Conservation (phyloP, 1,140 invertebrate species). For the Cotesia typhae region DNA sequence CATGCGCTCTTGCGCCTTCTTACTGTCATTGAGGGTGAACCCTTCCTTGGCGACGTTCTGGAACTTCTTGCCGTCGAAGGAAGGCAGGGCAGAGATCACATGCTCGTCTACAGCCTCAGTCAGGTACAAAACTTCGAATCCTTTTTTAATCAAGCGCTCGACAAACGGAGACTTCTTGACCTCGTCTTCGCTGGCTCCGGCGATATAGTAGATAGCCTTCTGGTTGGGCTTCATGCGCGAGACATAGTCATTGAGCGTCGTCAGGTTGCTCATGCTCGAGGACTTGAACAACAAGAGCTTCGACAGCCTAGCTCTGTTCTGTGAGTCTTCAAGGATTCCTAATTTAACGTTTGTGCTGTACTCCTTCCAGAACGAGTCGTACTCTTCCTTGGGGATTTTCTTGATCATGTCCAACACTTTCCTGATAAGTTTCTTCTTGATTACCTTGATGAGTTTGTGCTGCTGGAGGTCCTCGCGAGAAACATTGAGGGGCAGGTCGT, state of each 20-base stretch:
- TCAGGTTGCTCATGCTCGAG: conserved; percentile 75
- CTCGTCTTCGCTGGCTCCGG: conserved; percentile 87
- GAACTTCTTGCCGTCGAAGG: conserved; percentile 99
- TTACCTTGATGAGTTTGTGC: conserved; percentile 98
- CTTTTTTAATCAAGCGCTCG: conserved; percentile 90
- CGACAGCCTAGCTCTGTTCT: conserved; percentile 93
- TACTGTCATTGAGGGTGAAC: conserved; percentile 85
- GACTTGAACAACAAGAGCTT: conserved; percentile 94
- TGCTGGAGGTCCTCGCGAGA: conserved; percentile 98
- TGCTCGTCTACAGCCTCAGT: conserved; percentile 99
- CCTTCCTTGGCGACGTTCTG: conserved; percentile 99
- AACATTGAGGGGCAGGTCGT: conserved; percentile 98
- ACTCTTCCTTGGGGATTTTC: conserved; percentile 92
- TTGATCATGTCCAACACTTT: conserved; percentile 99
- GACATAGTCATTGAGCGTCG: conserved; percentile 90
- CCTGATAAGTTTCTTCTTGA: conserved; percentile 98
- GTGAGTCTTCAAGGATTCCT: conserved; percentile 97
- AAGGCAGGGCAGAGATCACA: conserved; percentile 94
- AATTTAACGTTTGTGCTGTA: conserved; percentile 98
- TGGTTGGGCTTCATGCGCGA: conserved; percentile 98
- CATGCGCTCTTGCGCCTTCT: conserved; percentile 82
- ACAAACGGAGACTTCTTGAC: conserved; percentile 95
- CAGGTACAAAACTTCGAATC: conserved; percentile 96
- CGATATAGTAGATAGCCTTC: conserved; percentile 96
- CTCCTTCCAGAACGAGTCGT: conserved; percentile 98